Percentiles rank a stretch among this genome's conserved stretches.
Evolutionary conservation across 2,797 vertebrate species (phyloP).

Genomic region (Smutsia gigantea): DNA sequence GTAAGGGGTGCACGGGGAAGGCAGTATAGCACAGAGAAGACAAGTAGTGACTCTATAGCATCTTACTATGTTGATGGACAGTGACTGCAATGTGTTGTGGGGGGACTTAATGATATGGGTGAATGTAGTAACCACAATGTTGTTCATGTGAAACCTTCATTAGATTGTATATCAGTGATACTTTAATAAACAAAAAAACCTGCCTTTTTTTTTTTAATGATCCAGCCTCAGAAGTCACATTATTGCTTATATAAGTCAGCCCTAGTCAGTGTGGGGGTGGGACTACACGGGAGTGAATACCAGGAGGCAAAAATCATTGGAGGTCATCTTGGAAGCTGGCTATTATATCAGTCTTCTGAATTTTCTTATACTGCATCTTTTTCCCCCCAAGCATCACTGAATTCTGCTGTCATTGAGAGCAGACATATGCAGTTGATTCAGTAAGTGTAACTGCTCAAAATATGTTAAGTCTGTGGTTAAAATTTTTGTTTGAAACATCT

Average conservation of each 20-base stretch:
- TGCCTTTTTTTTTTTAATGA: not conserved
- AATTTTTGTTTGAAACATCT: conserved; percentile 52
- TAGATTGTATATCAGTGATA: too few relatives aligned
- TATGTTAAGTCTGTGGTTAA: conserved; percentile 50
- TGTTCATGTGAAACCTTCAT: too few relatives aligned
- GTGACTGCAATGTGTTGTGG: too few relatives aligned
- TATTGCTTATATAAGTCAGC: not conserved
- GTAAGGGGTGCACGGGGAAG: too few relatives aligned
- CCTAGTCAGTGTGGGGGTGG: not conserved
- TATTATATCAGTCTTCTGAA: conserved; percentile 24
- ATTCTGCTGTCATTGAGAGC: not conserved
- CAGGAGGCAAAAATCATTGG: not conserved
- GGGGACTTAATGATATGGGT: too few relatives aligned
- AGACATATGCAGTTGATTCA: not conserved
- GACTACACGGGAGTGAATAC: not conserved
- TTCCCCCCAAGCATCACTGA: not conserved
- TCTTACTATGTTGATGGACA: too few relatives aligned
- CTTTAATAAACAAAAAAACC: too few relatives aligned
- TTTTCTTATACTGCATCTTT: conserved; percentile 51
- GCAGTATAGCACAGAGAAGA: too few relatives aligned
- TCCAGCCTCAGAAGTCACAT: not conserved
- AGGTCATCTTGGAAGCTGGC: not conserved
- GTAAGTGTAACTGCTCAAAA: conserved; percentile 7
- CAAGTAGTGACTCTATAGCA: too few relatives aligned
- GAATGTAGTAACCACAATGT: too few relatives aligned